A percentile compares a stretch with the other conserved stretches of the same genome.
These are phyloP conservation scores for Toxotes chatareus DNA, from an alignment of 2,113 vertebrate genomes.

Conservation along the genomic window DNA sequence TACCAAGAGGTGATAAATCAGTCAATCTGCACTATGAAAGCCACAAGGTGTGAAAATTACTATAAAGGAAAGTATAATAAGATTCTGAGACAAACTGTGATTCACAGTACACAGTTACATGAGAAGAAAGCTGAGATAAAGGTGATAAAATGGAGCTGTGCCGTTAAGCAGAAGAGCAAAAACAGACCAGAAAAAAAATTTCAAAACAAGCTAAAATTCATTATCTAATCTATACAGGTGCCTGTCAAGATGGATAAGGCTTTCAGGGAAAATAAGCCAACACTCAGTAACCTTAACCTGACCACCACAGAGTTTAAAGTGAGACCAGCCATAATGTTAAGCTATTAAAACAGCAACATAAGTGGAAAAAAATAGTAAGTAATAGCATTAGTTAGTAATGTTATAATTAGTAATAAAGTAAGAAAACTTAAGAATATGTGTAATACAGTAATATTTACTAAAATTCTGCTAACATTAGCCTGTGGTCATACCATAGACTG, in stretches of 20 bases:
- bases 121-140: not conserved
- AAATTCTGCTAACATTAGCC: not conserved
- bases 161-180: not conserved
- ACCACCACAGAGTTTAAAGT: not conserved
- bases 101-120: not conserved
- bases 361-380: not conserved
- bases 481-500: not conserved
- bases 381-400: too few species aligned
- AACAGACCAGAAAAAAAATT: not conserved
- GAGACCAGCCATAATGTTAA: not conserved
- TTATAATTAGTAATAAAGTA: too few species aligned
- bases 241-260: not conserved
- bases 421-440: not conserved
- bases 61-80: not conserved
- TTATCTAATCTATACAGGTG: not conserved
- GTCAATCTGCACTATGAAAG: not conserved
- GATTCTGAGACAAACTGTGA: not conserved
- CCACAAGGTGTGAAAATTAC: not conserved
- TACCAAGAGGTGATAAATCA: not conserved
- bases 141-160: not conserved
- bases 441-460: not conserved
- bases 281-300: not conserved
- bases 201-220: too few species aligned
- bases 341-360: not conserved
- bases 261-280: not conserved